A percentile compares a stretch with the other conserved stretches of the same genome.
phyloP scores from a whole-genome alignment of 2,888 invertebrate species.

The Liposcelis brunnea region DNA sequence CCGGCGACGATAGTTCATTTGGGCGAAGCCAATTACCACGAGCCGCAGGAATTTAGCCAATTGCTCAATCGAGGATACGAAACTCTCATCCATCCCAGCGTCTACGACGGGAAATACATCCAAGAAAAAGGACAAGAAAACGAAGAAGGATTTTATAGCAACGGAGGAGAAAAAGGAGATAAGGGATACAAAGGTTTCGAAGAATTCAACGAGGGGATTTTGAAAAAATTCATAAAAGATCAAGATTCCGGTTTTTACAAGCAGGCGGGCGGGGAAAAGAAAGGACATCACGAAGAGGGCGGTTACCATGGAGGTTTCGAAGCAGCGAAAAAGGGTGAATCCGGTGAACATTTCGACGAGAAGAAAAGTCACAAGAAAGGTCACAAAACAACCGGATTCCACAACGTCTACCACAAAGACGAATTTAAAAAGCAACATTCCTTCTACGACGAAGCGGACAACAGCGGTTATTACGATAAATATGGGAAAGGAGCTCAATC shows the following conservation, averaged over 20 bases:
- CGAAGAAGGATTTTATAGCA: neutral
- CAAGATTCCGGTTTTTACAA: constrained; percentile 50
- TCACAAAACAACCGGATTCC: constrained; percentile 57
- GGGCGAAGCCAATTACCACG: constrained; percentile 15
- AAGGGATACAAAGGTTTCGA: constrained; percentile 7
- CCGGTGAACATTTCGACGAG: constrained; percentile 48
- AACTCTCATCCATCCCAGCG: neutral
- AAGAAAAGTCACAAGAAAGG: constrained; percentile 59
- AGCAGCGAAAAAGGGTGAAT: constrained; percentile 43
- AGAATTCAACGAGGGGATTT: neutral
- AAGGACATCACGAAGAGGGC: constrained; percentile 41
- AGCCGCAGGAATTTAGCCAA: constrained; percentile 5
- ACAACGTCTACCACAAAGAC: constrained; percentile 64
- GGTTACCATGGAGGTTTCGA: constrained; percentile 42
- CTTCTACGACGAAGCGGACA: constrained; percentile 73
- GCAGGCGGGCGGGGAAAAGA: constrained; percentile 39
- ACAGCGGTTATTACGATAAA: constrained; percentile 55
- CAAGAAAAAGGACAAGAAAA: neutral
- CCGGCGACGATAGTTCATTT: constrained; percentile 18
- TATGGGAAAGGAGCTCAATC: constrained; percentile 60
- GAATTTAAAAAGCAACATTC: constrained; percentile 61
- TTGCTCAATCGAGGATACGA: constrained; percentile 1
- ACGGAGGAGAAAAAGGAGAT: neutral
- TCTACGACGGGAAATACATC: too few relatives aligned
- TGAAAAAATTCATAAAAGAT: constrained; percentile 36